Conservation (phyloP, 2,113 vertebrate genomes). For the Aptenodytes forsteri region DNA sequence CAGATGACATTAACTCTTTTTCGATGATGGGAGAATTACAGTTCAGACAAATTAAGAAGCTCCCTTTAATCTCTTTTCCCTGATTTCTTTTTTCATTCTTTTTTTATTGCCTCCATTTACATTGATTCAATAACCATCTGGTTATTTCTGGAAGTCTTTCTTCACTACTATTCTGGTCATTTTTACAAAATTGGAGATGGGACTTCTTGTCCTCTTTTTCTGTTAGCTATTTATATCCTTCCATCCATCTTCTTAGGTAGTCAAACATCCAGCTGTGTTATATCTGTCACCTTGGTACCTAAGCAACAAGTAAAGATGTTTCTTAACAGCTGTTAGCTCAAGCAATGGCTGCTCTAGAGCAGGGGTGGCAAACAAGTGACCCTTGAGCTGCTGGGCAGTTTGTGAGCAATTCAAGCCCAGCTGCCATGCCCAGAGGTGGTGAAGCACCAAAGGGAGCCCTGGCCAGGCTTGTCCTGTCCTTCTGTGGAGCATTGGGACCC, state of each 20-base stretch:
- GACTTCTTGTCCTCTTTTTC: slow-evolving; percentile 36
- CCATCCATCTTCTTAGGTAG: slow-evolving; percentile 28
- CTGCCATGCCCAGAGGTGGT: not conserved
- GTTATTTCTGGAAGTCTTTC: slow-evolving; percentile 43
- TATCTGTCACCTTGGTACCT: slow-evolving; percentile 29
- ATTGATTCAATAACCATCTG: not conserved
- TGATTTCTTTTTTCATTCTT: not conserved
- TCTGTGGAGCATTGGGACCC: not conserved
- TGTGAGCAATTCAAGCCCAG: not conserved
- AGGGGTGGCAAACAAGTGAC: not conserved
- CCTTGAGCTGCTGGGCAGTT: not conserved
- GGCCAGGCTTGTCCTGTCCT: not conserved
- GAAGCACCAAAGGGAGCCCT: not conserved
- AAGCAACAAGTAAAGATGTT: slow-evolving; percentile 5
- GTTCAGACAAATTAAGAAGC: not conserved
- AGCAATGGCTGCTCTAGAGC: not conserved
- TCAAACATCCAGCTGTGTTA: slow-evolving; percentile 30
- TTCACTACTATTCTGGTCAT: slow-evolving; percentile 14
- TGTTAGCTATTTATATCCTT: slow-evolving; percentile 44
- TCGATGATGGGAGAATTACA: not conserved
- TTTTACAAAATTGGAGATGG: not conserved
- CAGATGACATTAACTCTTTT: not conserved
- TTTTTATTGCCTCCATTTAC: not conserved
- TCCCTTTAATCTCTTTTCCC: not conserved
- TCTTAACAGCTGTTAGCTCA: not conserved